These are phyloP conservation scores for Strongylocentrotus purpuratus DNA, from an alignment of 35 echinoderm and acorn worm genomes.

Conservation along the genomic window DNA sequence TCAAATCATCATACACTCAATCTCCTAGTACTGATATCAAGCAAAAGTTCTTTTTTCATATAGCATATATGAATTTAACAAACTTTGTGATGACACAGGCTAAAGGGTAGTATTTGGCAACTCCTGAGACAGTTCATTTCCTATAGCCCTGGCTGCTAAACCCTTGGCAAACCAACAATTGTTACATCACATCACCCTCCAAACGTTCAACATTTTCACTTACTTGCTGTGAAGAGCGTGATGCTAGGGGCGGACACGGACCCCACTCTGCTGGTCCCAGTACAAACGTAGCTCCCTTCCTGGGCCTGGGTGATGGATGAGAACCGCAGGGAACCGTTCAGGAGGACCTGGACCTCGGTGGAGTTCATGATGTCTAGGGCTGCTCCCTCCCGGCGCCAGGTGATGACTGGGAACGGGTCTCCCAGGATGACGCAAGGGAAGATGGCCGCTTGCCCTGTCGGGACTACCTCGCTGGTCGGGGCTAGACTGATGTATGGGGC, in stretches of 20 bases:
- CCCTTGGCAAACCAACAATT: no score
- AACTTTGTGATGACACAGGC: no score
- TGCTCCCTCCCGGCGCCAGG: constrained; percentile 67
- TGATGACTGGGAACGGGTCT: constrained; percentile 66
- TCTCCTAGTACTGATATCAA: no score
- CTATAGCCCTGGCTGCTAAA: no score
- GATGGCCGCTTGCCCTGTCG: constrained; percentile 51
- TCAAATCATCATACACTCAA: no score
- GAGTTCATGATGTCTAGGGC: constrained; percentile 33
- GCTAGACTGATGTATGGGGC: constrained; percentile 82
- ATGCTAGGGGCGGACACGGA: constrained; percentile 61
- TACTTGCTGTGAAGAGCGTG: constrained; percentile 76
- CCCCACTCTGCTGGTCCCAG: constrained; percentile 75
- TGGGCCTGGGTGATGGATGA: constrained; percentile 50
- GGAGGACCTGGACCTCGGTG: constrained; percentile 36
- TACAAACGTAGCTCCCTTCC: constrained; percentile 83
- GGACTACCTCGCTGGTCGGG: constrained; percentile 67
- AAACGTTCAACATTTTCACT: constrained; percentile 26
- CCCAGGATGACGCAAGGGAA: constrained; percentile 88
- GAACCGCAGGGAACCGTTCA: constrained; percentile 70
- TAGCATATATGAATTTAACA: no score
- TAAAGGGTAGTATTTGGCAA: no score
- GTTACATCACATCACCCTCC: no score
- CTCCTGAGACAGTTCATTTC: no score
- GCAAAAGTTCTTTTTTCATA: no score